A percentile compares a stretch with the other conserved stretches of the same genome.
Evolutionary conservation across 2,888 invertebrate species (phyloP).

Genomic region (Vesta saturnalis): DNA sequence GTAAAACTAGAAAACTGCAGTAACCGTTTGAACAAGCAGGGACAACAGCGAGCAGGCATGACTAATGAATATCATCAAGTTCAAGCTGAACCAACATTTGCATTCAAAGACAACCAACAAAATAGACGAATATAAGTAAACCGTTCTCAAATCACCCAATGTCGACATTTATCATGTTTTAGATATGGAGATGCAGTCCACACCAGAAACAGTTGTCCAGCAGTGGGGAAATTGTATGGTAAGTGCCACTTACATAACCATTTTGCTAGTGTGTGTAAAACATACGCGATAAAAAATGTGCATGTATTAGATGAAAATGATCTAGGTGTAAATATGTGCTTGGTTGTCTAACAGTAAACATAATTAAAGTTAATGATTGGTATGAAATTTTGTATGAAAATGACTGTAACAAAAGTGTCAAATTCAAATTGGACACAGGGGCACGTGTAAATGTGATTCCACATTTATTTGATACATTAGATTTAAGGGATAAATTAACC

Average conservation of each 20-base stretch:
- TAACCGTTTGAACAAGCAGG: neutral
- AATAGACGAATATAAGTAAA: neutral
- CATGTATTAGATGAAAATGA: neutral
- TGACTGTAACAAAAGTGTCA: neutral
- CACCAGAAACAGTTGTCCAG: neutral
- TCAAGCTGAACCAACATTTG: neutral
- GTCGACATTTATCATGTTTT: constrained; percentile 3
- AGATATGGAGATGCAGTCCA: neutral
- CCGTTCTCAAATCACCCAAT: neutral
- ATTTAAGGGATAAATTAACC: neutral
- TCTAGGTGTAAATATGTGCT: neutral
- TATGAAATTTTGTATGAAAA: neutral
- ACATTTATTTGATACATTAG: neutral
- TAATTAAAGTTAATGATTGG: neutral
- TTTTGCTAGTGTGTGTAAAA: constrained; percentile 3
- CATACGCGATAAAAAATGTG: neutral
- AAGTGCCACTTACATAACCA: neutral
- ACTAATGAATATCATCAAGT: neutral
- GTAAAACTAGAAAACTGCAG: neutral
- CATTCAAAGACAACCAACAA: neutral
- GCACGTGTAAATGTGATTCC: neutral
- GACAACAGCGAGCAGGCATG: neutral
- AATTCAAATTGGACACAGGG: constrained; percentile 1
- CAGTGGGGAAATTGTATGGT: neutral
- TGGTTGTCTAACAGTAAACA: constrained; percentile 1